These are phyloP conservation scores for Microtus obscurus DNA, from an alignment of 2,797 vertebrate genomes.

Conservation along the genomic window DNA sequence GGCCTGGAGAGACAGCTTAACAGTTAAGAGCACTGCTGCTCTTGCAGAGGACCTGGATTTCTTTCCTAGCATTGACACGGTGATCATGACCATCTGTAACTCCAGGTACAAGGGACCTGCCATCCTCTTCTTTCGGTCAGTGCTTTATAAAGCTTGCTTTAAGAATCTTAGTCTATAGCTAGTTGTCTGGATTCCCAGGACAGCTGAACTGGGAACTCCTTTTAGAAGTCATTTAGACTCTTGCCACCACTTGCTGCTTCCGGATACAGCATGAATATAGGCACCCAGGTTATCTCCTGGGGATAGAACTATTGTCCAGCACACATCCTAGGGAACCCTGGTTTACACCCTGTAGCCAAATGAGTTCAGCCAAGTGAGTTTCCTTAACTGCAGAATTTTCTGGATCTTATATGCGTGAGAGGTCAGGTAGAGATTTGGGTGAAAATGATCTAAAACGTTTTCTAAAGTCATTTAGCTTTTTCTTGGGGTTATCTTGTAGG, in stretches of 20 bases:
- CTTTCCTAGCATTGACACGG: background rate
- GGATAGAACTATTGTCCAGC: background rate
- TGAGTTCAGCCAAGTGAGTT: background rate
- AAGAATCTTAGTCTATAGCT: background rate
- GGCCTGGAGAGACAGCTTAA: background rate
- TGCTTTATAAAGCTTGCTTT: background rate
- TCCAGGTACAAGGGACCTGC: background rate
- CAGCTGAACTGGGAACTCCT: constrained; percentile 27
- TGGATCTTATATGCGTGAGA: background rate
- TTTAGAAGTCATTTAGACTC: background rate
- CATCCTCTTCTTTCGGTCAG: background rate
- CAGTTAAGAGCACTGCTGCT: background rate
- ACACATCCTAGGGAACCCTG: background rate
- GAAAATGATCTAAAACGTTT: background rate
- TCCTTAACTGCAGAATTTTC: background rate
- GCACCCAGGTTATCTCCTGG: background rate
- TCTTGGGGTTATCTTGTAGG: constrained; percentile 17
- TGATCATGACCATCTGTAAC: background rate
- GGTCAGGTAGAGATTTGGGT: background rate
- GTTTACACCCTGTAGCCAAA: background rate
- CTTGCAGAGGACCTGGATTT: background rate
- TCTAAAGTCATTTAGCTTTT: constrained; percentile 33
- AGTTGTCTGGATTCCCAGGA: background rate
- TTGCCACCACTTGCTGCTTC: background rate
- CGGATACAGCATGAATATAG: background rate